Percentiles rank a stretch among this genome's conserved stretches.
Conservation (phyloP, 2,113 vertebrate species). For the Triplophysa siluroides region DNA sequence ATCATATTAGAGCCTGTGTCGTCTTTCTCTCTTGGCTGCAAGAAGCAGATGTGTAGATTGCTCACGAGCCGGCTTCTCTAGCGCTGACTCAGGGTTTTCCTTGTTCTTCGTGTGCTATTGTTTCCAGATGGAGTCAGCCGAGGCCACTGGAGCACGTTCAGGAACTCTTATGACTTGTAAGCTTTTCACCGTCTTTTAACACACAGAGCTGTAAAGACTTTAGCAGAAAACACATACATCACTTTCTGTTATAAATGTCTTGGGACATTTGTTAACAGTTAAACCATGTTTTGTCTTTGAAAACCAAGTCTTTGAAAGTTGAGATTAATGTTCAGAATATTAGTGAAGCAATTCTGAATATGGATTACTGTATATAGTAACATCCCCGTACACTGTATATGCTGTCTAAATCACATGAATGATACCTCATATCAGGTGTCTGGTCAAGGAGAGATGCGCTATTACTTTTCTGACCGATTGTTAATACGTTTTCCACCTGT, state of each 20-base stretch:
- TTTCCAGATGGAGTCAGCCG: constrained; percentile 52
- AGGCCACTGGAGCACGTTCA: constrained; percentile 42
- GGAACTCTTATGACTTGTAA: constrained; percentile 36
- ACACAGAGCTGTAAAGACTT: constrained; percentile 32
- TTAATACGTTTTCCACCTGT: too few relatives aligned
- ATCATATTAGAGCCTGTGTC: neutral
- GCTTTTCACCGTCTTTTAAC: constrained; percentile 25
- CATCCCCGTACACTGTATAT: too few relatives aligned
- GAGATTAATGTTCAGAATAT: constrained; percentile 27
- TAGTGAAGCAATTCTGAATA: neutral
- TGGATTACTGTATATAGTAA: too few relatives aligned
- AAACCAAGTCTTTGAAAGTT: constrained; percentile 8
- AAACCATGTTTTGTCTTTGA: constrained; percentile 17
- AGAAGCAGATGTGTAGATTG: constrained; percentile 11
- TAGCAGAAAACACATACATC: constrained; percentile 29
- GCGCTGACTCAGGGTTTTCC: constrained; percentile 41
- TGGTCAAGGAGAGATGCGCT: too few relatives aligned
- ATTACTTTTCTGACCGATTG: too few relatives aligned
- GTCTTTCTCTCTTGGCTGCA: constrained; percentile 12
- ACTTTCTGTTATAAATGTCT: constrained; percentile 25
- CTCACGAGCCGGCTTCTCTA: constrained; percentile 6
- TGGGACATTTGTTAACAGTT: neutral
- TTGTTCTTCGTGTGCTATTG: constrained; percentile 47
- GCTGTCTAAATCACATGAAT: too few relatives aligned
- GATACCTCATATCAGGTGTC: too few relatives aligned